Conservation (phyloP, 2,888 invertebrate species). For the Leucophora obtusa region DNA sequence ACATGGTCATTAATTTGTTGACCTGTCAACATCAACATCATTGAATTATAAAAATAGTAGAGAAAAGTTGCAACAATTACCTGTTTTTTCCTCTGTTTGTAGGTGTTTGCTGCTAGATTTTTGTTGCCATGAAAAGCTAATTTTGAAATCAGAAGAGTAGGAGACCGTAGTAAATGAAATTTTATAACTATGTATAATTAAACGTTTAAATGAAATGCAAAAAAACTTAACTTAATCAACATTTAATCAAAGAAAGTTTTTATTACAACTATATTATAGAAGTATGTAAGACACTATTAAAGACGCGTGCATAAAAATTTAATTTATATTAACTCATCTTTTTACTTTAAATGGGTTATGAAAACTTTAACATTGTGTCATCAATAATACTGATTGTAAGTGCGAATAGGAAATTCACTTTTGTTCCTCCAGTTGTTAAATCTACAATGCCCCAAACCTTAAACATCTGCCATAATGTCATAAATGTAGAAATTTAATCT, state of each 20-base stretch:
- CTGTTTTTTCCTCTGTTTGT: not conserved
- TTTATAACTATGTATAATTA: not conserved
- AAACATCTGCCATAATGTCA: not conserved
- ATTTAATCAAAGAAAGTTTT: constrained; percentile 1
- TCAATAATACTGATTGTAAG: not conserved
- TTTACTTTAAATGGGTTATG: too few species aligned
- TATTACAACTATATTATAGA: not conserved
- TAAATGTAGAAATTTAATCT: not conserved
- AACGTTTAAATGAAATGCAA: not conserved
- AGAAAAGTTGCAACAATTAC: not conserved
- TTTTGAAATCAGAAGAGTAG: constrained; percentile 2
- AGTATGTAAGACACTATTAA: not conserved
- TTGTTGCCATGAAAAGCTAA: constrained; percentile 12
- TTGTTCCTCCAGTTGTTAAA: not conserved
- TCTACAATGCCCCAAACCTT: too few species aligned
- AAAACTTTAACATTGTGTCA: too few species aligned
- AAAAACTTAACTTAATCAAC: not conserved
- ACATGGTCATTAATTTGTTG: constrained; percentile 26
- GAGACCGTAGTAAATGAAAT: not conserved
- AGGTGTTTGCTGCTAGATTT: not conserved
- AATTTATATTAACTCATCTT: too few species aligned
- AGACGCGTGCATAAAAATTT: not conserved
- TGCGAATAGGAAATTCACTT: not conserved
- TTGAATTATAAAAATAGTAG: constrained; percentile 9
- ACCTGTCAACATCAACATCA: constrained; percentile 25